These are phyloP conservation scores for Gobio occitaniae DNA, from an alignment of 2,797 vertebrate species.

Conservation along the genomic window DNA sequence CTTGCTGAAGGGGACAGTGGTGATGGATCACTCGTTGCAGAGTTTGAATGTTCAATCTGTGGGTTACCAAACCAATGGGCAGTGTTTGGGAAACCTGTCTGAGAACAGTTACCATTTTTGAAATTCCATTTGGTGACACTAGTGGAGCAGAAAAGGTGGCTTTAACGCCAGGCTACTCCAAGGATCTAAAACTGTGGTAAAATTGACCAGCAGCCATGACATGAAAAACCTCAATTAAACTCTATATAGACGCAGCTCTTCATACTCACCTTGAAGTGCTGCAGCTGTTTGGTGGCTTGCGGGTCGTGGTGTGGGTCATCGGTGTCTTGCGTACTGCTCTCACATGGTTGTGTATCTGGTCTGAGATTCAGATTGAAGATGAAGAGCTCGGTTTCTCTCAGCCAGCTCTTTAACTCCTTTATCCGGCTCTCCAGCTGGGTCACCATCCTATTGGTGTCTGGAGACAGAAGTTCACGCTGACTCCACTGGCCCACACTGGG, in stretches of 20 bases:
- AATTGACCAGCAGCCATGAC: background rate
- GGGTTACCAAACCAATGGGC: background rate
- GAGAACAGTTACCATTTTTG: background rate
- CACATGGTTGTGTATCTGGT: conserved; percentile 79
- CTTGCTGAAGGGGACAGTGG: background rate
- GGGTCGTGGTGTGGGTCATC: conserved; percentile 36
- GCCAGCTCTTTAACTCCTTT: conserved; percentile 96
- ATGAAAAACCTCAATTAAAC: background rate
- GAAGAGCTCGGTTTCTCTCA: conserved; percentile 96
- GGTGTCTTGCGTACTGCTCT: conserved; percentile 63
- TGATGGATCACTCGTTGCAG: no score
- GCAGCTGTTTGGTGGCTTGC: conserved; percentile 73
- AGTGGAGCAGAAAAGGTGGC: background rate
- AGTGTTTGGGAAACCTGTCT: background rate
- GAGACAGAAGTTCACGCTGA: conserved; percentile 86
- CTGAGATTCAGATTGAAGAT: conserved; percentile 97
- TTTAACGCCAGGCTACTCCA: background rate
- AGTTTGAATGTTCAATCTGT: no score
- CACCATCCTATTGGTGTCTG: conserved; percentile 89
- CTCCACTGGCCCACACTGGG: conserved; percentile 72
- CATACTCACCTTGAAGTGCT: conserved; percentile 74
- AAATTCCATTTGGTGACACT: background rate
- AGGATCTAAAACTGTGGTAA: background rate
- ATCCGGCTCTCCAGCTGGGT: conserved; percentile 94
- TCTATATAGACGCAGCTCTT: background rate